Evolutionary conservation across 1,140 invertebrate genomes (phyloP).

Genomic region (Aphaenogaster floridana): DNA sequence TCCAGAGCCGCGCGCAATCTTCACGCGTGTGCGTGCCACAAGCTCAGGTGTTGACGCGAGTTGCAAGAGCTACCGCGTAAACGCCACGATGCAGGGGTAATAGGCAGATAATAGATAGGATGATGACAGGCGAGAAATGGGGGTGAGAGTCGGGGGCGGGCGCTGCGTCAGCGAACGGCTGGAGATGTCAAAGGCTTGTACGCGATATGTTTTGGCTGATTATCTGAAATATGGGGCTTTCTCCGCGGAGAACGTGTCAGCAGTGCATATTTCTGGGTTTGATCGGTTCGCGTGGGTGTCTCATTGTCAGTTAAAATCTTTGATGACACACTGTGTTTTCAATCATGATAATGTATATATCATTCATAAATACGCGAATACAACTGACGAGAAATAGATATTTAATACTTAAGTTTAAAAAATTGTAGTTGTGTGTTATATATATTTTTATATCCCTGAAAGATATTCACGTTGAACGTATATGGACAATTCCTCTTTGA

Average conservation of each 20-base stretch:
- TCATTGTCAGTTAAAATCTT: not conserved
- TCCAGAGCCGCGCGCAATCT: slow-evolving; percentile 14
- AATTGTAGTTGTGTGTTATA: not conserved
- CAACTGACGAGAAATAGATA: not conserved
- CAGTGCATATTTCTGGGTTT: not conserved
- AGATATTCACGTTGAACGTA: not conserved
- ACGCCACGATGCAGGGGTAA: slow-evolving; percentile 79
- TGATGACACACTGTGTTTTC: slow-evolving; percentile 6
- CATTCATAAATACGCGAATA: not conserved
- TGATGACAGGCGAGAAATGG: slow-evolving; percentile 80
- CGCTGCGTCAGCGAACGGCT: not conserved
- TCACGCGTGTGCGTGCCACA: slow-evolving; percentile 60
- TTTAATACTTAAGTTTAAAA: not conserved
- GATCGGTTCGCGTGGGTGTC: slow-evolving; percentile 16
- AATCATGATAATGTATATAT: slow-evolving; percentile 21
- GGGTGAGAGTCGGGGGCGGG: slow-evolving; percentile 64
- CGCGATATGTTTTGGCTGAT: slow-evolving; percentile 11
- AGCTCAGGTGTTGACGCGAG: slow-evolving; percentile 66
- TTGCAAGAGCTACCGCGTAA: slow-evolving; percentile 68
- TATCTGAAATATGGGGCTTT: slow-evolving; percentile 24
- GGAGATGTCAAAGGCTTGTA: slow-evolving; percentile 45
- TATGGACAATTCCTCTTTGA: not conserved
- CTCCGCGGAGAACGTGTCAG: not conserved
- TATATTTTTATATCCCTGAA: not conserved
- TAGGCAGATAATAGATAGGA: slow-evolving; percentile 80